These are phyloP conservation scores for Oryzaephilus surinamensis DNA, from an alignment of 1,140 invertebrate species.

Conservation along the genomic window DNA sequence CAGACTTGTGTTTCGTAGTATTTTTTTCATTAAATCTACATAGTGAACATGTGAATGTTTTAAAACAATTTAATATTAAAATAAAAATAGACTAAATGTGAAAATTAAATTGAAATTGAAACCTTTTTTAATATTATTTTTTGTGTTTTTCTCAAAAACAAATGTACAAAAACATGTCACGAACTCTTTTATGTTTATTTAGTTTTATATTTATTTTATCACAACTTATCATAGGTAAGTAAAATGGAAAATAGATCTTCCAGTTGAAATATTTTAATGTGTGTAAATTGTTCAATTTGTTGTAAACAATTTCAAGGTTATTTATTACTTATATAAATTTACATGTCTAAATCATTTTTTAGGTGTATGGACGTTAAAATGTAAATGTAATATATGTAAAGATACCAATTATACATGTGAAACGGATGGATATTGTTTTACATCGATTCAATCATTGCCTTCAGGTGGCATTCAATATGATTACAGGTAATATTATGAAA, in stretches of 20 bases:
- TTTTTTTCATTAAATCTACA: conserved; percentile 4
- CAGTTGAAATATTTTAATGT: background rate
- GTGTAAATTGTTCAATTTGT: conserved; percentile 6
- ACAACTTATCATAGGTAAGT: too few species aligned
- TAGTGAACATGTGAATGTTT: background rate
- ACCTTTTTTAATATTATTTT: too few species aligned
- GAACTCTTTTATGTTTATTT: conserved; percentile 12
- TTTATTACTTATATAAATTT: conserved; percentile 1
- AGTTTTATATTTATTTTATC: conserved; percentile 20
- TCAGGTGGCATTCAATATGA: conserved; percentile 49
- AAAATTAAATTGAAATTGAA: too few species aligned
- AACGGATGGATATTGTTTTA: conserved; percentile 81
- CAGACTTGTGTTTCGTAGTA: background rate
- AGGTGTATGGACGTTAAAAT: conserved; percentile 49
- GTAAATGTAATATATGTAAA: conserved; percentile 65
- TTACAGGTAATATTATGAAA: too few species aligned
- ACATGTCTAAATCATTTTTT: conserved; percentile 10
- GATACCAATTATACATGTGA: conserved; percentile 73
- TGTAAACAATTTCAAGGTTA: conserved; percentile 17
- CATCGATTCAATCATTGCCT: conserved; percentile 63
- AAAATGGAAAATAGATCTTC: conserved; percentile 19
- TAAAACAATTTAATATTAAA: background rate
- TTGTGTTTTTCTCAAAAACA: background rate
- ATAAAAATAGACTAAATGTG: too few species aligned
- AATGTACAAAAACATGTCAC: conserved; percentile 12